phyloP scores from a whole-genome alignment of 2,113 vertebrate genomes.

The Jaculus jaculus region DNA sequence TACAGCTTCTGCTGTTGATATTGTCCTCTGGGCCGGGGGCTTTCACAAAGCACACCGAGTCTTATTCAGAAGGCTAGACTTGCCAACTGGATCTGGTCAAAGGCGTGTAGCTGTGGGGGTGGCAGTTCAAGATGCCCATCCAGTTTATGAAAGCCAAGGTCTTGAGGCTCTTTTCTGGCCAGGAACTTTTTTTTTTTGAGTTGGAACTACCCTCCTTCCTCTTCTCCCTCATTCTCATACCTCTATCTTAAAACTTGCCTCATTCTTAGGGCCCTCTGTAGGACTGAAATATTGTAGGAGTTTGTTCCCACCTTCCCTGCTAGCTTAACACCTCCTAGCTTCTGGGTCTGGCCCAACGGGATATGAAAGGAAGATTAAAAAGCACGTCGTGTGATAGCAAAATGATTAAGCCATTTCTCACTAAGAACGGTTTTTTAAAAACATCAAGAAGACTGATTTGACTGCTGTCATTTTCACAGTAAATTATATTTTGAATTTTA shows the following conservation, averaged over 20 bases:
- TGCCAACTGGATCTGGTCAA: neutral
- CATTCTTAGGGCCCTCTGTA: neutral
- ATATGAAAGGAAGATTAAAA: constrained; percentile 15
- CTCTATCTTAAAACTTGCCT: neutral
- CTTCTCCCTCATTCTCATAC: neutral
- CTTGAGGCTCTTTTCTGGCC: neutral
- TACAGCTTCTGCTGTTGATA: constrained; percentile 19
- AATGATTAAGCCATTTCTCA: constrained; percentile 47
- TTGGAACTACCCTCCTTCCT: neutral
- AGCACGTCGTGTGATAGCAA: constrained; percentile 11
- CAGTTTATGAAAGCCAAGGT: neutral
- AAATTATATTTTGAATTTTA: neutral
- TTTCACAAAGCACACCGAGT: constrained; percentile 38
- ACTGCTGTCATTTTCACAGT: neutral
- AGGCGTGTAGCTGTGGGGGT: neutral
- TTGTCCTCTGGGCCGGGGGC: constrained; percentile 36
- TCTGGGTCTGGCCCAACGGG: neutral
- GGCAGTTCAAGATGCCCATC: neutral
- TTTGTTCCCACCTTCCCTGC: neutral
- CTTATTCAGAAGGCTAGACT: neutral
- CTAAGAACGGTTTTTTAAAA: neutral
- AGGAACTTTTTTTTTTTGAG: neutral
- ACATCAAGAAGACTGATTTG: neutral
- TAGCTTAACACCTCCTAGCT: neutral
- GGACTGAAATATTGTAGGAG: neutral